A percentile compares a stretch with the other conserved stretches of the same genome.
phyloP scores from a whole-genome alignment of 2,888 invertebrate species.

The Autographa gamma region DNA sequence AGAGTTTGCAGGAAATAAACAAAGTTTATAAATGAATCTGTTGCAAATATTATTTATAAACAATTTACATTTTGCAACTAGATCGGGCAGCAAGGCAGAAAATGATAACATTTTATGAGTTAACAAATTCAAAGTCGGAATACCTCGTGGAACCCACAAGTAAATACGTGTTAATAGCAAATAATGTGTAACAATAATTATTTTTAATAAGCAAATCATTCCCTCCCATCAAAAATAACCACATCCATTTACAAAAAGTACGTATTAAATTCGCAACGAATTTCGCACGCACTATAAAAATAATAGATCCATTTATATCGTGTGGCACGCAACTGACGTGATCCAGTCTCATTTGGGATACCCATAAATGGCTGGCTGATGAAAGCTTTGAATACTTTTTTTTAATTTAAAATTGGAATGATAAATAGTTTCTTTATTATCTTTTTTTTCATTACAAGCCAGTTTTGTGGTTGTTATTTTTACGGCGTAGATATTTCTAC shows the following conservation, averaged over 20 bases:
- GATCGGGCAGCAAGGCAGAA: no score
- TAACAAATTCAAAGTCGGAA: no score
- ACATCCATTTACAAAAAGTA: conserved; percentile 34
- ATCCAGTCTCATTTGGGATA: conserved; percentile 24
- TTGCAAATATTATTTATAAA: no score
- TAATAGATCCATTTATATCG: conserved; percentile 63
- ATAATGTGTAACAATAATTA: background rate
- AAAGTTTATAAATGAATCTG: no score
- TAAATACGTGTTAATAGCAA: background rate
- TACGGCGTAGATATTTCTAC: no score
- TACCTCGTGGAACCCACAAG: no score
- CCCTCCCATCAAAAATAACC: conserved; percentile 3
- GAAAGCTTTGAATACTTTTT: conserved; percentile 9
- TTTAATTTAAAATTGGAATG: background rate
- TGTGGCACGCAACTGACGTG: conserved; percentile 62
- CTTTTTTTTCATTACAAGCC: background rate
- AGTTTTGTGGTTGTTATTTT: no score
- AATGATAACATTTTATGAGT: no score
- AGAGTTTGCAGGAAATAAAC: no score
- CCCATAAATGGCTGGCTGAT: conserved; percentile 12
- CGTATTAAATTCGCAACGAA: conserved; percentile 57
- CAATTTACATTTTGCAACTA: no score
- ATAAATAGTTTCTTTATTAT: background rate
- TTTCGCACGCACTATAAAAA: conserved; percentile 54
- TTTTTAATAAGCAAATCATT: background rate